Evolutionary conservation across 2,888 invertebrate genomes (phyloP).

Genomic region (Drosophila sordidula): DNA sequence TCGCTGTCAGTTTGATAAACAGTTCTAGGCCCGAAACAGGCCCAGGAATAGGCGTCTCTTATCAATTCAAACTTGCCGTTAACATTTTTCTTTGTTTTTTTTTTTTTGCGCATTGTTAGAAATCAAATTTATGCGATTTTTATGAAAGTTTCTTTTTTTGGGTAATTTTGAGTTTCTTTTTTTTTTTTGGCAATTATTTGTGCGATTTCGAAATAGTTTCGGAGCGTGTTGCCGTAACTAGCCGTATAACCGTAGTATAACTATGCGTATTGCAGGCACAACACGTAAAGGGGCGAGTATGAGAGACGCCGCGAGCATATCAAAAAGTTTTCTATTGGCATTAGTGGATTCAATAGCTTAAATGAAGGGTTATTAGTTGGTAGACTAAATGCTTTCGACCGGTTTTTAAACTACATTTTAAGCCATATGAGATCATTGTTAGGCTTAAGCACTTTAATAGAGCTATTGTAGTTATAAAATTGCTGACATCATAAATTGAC

Average conservation of each 20-base stretch:
- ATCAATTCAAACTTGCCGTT: conserved; percentile 58
- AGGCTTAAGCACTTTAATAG: neutral
- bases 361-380: neutral
- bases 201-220: conserved; percentile 66
- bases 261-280: conserved; percentile 54
- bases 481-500: conserved; percentile 42
- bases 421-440: conserved; percentile 6
- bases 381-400: conserved; percentile 13
- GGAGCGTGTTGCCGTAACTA: conserved; percentile 34
- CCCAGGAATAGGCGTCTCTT: conserved; percentile 33
- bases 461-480: conserved; percentile 7
- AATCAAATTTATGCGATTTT: conserved; percentile 60
- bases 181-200: conserved; percentile 62
- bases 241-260: conserved; percentile 13
- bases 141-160: conserved; percentile 60
- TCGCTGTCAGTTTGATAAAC: conserved; percentile 69
- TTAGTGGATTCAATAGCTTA: neutral
- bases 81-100: too few species aligned
- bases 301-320: conserved; percentile 51
- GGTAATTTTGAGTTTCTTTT: conserved; percentile 19
- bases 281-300: conserved; percentile 49
- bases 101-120: conserved; percentile 50
- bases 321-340: conserved; percentile 65
- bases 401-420: conserved; percentile 15
- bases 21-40: conserved; percentile 37